A percentile compares a stretch with the other conserved stretches of the same genome.
Conservation (phyloP, 2,797 vertebrate species). For the Macrochelys suwanniensis region DNA sequence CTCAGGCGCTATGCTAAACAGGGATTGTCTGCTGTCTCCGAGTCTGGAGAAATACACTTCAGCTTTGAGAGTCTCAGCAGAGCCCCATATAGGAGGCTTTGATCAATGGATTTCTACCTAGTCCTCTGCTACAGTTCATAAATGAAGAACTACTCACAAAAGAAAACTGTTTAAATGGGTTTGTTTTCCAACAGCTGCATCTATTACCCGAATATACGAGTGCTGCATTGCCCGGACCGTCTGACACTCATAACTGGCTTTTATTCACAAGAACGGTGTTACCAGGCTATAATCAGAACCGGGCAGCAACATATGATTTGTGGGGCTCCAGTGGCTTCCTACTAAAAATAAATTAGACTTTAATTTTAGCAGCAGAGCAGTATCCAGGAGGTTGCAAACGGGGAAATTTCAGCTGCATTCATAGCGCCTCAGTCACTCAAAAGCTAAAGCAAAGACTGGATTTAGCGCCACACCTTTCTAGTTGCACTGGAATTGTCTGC, state of each 20-base stretch:
- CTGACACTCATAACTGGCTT: slow-evolving; percentile 45
- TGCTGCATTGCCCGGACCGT: slow-evolving; percentile 30
- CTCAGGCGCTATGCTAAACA: not conserved
- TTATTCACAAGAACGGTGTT: slow-evolving; percentile 35
- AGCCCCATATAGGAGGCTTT: slow-evolving; percentile 23
- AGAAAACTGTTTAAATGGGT: not conserved
- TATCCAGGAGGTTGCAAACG: accelerated
- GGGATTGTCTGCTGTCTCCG: slow-evolving; percentile 16
- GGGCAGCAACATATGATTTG: slow-evolving; percentile 30
- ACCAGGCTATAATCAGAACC: slow-evolving; percentile 56
- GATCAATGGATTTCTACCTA: slow-evolving; percentile 1
- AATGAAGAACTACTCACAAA: slow-evolving; percentile 57
- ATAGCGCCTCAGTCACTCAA: not conserved
- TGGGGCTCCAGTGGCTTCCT: slow-evolving; percentile 12
- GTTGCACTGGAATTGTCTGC: not conserved
- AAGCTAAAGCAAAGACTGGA: not conserved
- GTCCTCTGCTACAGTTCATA: slow-evolving; percentile 45
- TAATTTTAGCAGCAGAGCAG: slow-evolving; percentile 51
- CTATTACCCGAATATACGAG: slow-evolving; percentile 40
- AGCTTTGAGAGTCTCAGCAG: not conserved
- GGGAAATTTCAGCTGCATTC: not conserved
- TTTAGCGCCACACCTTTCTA: not conserved
- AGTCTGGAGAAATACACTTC: not conserved
- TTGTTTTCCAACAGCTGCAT: slow-evolving; percentile 49
- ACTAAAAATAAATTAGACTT: slow-evolving; percentile 47